phyloP scores from a whole-genome alignment of 2,113 vertebrate genomes.

The Athene noctua region DNA sequence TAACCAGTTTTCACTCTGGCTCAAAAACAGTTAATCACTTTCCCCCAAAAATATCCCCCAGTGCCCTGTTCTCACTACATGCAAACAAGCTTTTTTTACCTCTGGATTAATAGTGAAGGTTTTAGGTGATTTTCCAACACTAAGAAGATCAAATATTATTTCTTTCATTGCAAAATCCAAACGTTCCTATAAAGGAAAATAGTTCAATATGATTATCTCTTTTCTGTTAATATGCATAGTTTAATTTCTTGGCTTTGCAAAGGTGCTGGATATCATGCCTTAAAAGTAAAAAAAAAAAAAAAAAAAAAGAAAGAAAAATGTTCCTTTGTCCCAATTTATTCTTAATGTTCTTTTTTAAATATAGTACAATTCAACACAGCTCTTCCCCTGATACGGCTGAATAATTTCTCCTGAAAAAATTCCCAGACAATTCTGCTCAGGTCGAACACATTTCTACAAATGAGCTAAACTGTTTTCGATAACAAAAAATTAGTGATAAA shows the following conservation, averaged over 20 bases:
- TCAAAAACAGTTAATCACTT: not conserved
- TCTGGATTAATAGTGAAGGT: slow-evolving; percentile 99
- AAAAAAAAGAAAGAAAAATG: not conserved
- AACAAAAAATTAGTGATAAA: not conserved
- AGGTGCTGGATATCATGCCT: not conserved
- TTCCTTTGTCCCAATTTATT: not conserved
- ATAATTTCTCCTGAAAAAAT: not conserved
- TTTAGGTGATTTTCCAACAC: slow-evolving; percentile 97
- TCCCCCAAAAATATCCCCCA: not conserved
- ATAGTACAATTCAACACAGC: not conserved
- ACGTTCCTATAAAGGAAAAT: slow-evolving; percentile 83
- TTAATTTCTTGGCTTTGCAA: not conserved
- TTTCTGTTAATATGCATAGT: not conserved
- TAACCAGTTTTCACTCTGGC: not conserved
- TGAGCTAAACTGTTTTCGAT: not conserved
- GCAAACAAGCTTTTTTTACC: slow-evolving; percentile 72
- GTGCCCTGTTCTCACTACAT: not conserved
- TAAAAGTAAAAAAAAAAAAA: not conserved
- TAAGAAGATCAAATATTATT: slow-evolving; percentile 99
- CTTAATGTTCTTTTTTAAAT: not conserved
- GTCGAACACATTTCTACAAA: not conserved
- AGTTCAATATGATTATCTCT: not conserved
- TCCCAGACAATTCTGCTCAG: not conserved
- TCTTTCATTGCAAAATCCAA: slow-evolving; percentile 99
- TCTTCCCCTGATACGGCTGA: not conserved